A percentile compares a stretch with the other conserved stretches of the same genome.
phyloP scores from a whole-genome alignment of 53 echinoderm and acorn worm species.

The Mesocentrotus franciscanus region DNA sequence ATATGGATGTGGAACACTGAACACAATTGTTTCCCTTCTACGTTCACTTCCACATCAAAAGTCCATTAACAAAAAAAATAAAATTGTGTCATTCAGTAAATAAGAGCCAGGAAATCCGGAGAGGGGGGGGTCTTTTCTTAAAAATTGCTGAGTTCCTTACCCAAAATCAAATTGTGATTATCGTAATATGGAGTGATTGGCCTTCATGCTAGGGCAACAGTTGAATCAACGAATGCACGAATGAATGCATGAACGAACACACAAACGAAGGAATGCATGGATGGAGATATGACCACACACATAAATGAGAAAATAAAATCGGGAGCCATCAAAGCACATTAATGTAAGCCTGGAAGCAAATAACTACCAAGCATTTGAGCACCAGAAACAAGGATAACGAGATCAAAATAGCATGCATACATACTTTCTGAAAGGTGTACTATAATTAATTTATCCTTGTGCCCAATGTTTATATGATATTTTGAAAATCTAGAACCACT shows the following conservation, averaged over 20 bases:
- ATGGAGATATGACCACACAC: neutral
- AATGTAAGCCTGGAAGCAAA: neutral
- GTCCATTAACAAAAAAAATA: neutral
- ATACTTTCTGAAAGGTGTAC: neutral
- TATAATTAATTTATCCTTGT: neutral
- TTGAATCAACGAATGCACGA: conserved; percentile 9
- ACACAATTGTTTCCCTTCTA: neutral
- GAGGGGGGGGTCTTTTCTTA: neutral
- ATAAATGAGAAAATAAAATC: neutral
- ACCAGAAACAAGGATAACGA: neutral
- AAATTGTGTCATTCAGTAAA: too few relatives aligned
- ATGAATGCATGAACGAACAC: conserved; percentile 5
- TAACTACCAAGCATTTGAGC: neutral
- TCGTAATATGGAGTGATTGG: neutral
- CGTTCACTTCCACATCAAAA: neutral
- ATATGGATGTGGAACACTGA: neutral
- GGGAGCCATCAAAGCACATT: neutral
- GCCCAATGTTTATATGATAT: neutral
- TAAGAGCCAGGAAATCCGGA: too few relatives aligned
- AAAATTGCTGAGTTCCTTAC: neutral
- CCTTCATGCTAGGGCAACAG: neutral
- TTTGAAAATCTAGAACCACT: neutral
- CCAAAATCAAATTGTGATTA: neutral
- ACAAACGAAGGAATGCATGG: neutral
- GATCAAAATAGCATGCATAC: neutral